Evolutionary conservation across 2,888 invertebrate genomes (phyloP), one percentile per base, ranked within the genome.

Genomic region (Agrotis ipsilon): DNA sequence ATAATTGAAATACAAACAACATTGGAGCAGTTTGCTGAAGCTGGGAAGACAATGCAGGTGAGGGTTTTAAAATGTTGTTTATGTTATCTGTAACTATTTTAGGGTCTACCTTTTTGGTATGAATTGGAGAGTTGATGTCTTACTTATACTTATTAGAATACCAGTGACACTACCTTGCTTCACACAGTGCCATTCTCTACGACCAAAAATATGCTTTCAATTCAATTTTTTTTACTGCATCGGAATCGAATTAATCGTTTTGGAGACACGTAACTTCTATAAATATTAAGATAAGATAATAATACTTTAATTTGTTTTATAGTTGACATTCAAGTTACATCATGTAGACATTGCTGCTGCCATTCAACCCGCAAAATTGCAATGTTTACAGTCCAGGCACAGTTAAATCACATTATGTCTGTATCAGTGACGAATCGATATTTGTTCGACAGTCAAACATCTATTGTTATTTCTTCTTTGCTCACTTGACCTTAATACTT

Each of bases 31-130:
- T 96, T 97, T 85, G 97, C 97, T 65, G 99, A 99, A 89, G 99
- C 99, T 18, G 97, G 97, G 2, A 97, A 97, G 81, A 96, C 98
- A 46, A 97, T 99, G 96, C 98, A 98, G 92, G 97, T 97, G 89
- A 77, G 64, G 45, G 6, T 59, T 48, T 57, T 46, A 51, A 3
- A 19, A 18, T 16, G n/a, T 0, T 27, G 13, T 24, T 19, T 45
- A n/a, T 39, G 9, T 11, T 39, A 11, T 39, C 39, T 0, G 11
- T 11, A 39, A 11, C 39, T 39, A 11, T n/a, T n/a, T n/a, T 24
- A 27, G n/a, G n/a, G 16, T 52, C n/a, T 2, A 43, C 7, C 3
- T 9, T 24, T 52, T 52, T 52, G 2, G 13, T 24, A 52, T 52
- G 24, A 7, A 7, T 3, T 24, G 1, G 9, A 18, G 16, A 18